Conservation (phyloP, 2,113 vertebrate genomes). For the Gadus chalcogrammus region DNA sequence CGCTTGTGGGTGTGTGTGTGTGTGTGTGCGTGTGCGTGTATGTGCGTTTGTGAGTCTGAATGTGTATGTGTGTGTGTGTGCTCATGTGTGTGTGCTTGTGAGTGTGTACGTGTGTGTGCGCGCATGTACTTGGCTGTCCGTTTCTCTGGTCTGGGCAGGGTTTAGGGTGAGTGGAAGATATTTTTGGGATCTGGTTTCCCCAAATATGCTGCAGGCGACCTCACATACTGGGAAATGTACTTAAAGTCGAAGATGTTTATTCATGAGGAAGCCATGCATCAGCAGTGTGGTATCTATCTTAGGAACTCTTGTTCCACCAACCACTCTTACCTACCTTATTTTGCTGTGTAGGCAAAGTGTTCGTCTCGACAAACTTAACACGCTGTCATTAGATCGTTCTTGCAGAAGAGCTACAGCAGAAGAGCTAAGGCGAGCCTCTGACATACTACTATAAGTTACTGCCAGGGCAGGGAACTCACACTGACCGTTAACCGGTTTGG, state of each 20-base stretch:
- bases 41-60: slow-evolving; percentile 32
- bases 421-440: not conserved
- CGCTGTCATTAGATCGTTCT: not conserved
- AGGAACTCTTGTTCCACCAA: slow-evolving; percentile 23
- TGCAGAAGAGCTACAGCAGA: not conserved
- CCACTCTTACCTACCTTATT: slow-evolving; percentile 12
- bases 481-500: slow-evolving; percentile 38
- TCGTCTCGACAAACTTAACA: not conserved
- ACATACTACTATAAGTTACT: not conserved
- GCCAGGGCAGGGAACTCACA: slow-evolving; percentile 4
- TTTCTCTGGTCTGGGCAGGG: slow-evolving; percentile 37
- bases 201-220: slow-evolving; percentile 44
- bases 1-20: too few species aligned
- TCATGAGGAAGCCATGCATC: slow-evolving; percentile 47
- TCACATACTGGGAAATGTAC: slow-evolving; percentile 54
- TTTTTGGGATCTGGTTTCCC: slow-evolving; percentile 56
- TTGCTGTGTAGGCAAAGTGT: slow-evolving; percentile 12
- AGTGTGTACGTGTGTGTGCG: slow-evolving; percentile 20
- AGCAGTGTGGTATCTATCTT: slow-evolving; percentile 42
- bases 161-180: slow-evolving; percentile 46
- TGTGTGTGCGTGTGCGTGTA: not conserved
- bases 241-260: slow-evolving; percentile 55
- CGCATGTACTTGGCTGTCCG: slow-evolving; percentile 14
- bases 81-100: slow-evolving; percentile 3
- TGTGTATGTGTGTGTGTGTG: slow-evolving; percentile 13